Conservation (phyloP, 2,113 vertebrate genomes). For the Sisor rabdophorus region DNA sequence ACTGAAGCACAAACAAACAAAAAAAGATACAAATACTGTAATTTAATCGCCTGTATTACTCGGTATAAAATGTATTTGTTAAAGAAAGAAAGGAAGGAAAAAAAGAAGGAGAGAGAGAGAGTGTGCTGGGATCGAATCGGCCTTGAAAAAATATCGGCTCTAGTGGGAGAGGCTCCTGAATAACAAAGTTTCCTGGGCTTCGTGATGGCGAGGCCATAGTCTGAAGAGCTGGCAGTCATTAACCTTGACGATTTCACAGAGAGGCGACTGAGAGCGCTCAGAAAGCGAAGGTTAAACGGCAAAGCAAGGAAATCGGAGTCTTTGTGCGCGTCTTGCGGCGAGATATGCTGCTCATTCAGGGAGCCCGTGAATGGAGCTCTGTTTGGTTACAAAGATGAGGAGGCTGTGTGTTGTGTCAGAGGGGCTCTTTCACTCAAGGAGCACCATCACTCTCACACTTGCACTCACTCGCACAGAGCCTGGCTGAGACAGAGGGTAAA, state of each 20-base stretch:
- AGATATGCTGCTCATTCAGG: constrained; percentile 12
- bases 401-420: constrained; percentile 18
- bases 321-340: background rate
- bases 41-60: background rate
- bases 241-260: constrained; percentile 41
- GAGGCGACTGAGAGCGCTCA: constrained; percentile 16
- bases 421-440: constrained; percentile 14
- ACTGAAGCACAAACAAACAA: no score
- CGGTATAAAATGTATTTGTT: background rate
- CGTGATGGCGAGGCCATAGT: constrained; percentile 7
- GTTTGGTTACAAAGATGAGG: constrained; percentile 31
- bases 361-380: constrained; percentile 27
- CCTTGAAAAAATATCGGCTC: constrained; percentile 2
- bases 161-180: constrained; percentile 9
- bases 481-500: constrained; percentile 8
- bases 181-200: background rate
- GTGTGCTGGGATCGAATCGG: background rate
- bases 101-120: background rate
- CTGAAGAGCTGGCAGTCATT: constrained; percentile 35
- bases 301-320: constrained; percentile 18
- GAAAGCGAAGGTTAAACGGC: constrained; percentile 32
- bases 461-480: background rate
- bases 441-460: background rate
- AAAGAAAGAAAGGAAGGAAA: background rate
- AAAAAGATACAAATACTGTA: background rate